These are phyloP conservation scores for Phortica okadai DNA, from an alignment of 2,888 invertebrate species.

Conservation along the genomic window DNA sequence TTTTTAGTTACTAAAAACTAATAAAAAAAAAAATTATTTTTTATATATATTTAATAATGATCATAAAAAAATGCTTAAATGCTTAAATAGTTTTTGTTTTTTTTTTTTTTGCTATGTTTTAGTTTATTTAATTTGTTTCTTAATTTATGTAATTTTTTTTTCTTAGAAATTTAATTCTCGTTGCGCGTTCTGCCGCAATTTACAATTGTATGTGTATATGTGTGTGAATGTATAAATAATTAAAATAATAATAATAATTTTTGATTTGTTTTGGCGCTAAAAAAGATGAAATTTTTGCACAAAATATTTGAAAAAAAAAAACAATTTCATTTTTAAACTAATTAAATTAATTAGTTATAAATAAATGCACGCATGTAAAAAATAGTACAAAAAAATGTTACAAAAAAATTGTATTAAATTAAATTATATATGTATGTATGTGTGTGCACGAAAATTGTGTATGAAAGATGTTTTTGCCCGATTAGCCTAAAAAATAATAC, in stretches of 20 bases:
- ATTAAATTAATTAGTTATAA: not conserved
- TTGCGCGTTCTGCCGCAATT: conserved; percentile 12
- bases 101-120: conserved; percentile 10
- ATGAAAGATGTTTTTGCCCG: not conserved
- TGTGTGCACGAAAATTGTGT: not conserved
- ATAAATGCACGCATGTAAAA: too few relatives aligned
- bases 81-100: not conserved
- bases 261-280: not conserved
- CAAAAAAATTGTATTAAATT: conserved; percentile 4
- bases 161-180: conserved; percentile 16
- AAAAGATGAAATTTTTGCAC: too few relatives aligned
- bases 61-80: conserved; percentile 9
- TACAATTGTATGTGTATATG: conserved; percentile 5
- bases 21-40: conserved; percentile 16
- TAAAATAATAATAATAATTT: not conserved
- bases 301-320: too few relatives aligned
- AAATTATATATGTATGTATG: not conserved
- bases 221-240: conserved; percentile 6
- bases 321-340: not conserved
- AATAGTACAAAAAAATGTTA: not conserved
- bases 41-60: not conserved
- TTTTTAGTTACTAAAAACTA: conserved; percentile 22
- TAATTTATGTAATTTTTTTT: conserved; percentile 15
- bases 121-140: conserved; percentile 1
- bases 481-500: too few relatives aligned